phyloP scores from a whole-genome alignment of 2,797 vertebrate genomes.

The Remorina albescens region DNA sequence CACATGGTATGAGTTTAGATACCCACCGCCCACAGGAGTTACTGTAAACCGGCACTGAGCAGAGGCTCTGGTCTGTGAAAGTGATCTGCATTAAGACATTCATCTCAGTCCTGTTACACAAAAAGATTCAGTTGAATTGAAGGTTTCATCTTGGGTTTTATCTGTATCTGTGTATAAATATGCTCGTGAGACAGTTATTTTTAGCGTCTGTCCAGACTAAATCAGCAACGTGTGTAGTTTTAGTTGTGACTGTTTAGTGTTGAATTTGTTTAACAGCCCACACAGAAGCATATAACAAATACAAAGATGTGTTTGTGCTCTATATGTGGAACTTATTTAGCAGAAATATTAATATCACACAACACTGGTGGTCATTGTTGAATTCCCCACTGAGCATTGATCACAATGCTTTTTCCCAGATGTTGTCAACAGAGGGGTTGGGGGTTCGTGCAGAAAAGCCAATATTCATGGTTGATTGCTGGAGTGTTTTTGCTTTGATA shows the following conservation, averaged over 20 bases:
- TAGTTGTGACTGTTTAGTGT: slow-evolving; percentile 6
- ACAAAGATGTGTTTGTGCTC: too few relatives aligned
- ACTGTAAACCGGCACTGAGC: not conserved
- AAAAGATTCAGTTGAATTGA: not conserved
- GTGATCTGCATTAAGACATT: not conserved
- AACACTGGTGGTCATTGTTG: slow-evolving; percentile 1
- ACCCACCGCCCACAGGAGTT: not conserved
- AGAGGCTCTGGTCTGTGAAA: not conserved
- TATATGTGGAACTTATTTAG: not conserved
- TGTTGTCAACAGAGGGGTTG: slow-evolving; percentile 8
- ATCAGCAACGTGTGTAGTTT: slow-evolving; percentile 49
- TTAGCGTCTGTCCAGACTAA: slow-evolving; percentile 41
- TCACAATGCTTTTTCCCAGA: not conserved
- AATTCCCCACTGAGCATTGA: not conserved
- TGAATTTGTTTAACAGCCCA: not conserved
- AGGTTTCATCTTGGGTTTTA: not conserved
- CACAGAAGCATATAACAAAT: too few relatives aligned
- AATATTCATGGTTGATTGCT: not conserved
- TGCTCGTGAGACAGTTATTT: slow-evolving; percentile 48
- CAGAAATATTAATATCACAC: slow-evolving; percentile 26
- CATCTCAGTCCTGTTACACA: not conserved
- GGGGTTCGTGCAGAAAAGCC: slow-evolving; percentile 6
- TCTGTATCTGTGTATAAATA: not conserved
- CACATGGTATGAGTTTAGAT: not conserved
- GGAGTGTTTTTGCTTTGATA: not conserved